Conservation (phyloP, 2,113 vertebrate genomes). For the Craseonycteris thonglongyai region DNA sequence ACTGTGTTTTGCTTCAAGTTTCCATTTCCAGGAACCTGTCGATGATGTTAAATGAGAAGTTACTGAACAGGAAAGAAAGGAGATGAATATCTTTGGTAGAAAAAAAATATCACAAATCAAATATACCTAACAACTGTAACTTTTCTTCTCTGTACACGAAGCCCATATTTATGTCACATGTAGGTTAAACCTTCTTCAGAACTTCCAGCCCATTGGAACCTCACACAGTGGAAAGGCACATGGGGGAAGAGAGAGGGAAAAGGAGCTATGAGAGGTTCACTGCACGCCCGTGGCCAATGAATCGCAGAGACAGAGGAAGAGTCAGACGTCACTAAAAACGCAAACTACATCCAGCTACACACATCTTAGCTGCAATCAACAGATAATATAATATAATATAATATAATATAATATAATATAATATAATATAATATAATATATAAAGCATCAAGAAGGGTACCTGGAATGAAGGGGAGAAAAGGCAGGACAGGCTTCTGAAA, state of each 20-base stretch:
- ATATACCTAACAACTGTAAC: not conserved
- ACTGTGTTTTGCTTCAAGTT: not conserved
- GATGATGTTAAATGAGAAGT: not conserved
- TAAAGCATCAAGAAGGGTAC: not conserved
- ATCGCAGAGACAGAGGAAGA: not conserved
- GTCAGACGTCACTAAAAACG: conserved; percentile 1
- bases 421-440: not conserved
- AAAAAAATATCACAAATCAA: not conserved
- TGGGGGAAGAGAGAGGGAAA: not conserved
- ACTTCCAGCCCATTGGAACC: not conserved
- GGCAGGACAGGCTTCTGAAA: not conserved
- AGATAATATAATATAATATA: not conserved
- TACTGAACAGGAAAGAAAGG: not conserved
- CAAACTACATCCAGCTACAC: conserved; percentile 20
- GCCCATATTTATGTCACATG: not conserved
- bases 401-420: not conserved
- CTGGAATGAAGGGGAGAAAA: not conserved
- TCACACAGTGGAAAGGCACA: not conserved
- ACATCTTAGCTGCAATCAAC: not conserved
- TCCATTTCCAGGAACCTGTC: not conserved
- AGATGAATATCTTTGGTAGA: not conserved
- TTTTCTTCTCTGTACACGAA: not conserved
- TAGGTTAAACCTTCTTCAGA: not conserved
- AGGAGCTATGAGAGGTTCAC: conserved; percentile 2
- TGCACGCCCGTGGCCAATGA: not conserved